Percentiles rank a stretch among this genome's conserved stretches.
These are phyloP conservation scores for Apodemia mormo DNA, from an alignment of 2,888 invertebrate species.

Conservation along the genomic window DNA sequence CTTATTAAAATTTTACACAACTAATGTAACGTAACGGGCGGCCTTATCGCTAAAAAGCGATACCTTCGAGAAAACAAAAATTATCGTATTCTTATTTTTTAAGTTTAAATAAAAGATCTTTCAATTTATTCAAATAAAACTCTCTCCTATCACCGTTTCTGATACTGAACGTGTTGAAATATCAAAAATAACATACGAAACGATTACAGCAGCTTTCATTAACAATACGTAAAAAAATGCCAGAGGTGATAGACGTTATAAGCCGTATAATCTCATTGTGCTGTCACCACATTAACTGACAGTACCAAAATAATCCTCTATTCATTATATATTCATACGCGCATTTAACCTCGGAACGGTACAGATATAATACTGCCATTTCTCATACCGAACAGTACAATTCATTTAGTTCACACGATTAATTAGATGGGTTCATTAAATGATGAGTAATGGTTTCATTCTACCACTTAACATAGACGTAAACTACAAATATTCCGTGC, in stretches of 20 bases:
- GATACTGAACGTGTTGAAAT: slow-evolving; percentile 16
- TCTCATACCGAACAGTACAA: slow-evolving; percentile 54
- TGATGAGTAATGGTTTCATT: slow-evolving; percentile 42
- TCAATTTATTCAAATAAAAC: no score
- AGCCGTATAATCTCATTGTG: slow-evolving; percentile 70
- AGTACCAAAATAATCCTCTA: slow-evolving; percentile 76
- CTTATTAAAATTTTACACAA: no score
- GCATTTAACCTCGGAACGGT: slow-evolving; percentile 67
- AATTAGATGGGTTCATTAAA: slow-evolving; percentile 29
- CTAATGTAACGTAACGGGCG: no score
- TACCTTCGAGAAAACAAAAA: no score
- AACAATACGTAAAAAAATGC: slow-evolving; percentile 45
- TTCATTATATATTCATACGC: slow-evolving; percentile 70
- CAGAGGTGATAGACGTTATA: slow-evolving; percentile 62
- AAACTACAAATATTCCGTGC: slow-evolving; percentile 40
- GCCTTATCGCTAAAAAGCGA: no score
- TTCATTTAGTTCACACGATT: slow-evolving; percentile 58
- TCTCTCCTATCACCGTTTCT: neutral
- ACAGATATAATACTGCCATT: slow-evolving; percentile 58
- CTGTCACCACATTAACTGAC: slow-evolving; percentile 75
- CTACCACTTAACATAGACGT: slow-evolving; percentile 42
- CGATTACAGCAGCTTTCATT: slow-evolving; percentile 54
- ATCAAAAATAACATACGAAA: slow-evolving; percentile 13
- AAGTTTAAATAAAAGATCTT: no score
- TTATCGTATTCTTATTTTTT: no score